These are phyloP conservation scores for Spheniscus mendiculus DNA, from an alignment of 2,113 vertebrate species.

Conservation along the genomic window DNA sequence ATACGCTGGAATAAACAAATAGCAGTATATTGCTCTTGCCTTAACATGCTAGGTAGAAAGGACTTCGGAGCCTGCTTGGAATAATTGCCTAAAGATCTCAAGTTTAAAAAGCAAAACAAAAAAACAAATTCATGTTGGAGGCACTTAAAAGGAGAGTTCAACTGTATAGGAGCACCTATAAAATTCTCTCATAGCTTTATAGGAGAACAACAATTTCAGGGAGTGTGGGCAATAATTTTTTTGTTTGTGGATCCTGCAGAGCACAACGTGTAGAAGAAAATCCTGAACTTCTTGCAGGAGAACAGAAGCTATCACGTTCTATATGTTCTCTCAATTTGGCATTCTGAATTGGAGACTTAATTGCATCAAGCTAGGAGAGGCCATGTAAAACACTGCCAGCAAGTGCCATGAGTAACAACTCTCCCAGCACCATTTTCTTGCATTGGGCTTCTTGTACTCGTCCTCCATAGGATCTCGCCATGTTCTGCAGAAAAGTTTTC, in stretches of 20 bases:
- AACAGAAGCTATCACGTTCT: background rate
- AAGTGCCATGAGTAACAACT: background rate
- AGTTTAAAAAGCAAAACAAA: background rate
- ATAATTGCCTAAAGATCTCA: background rate
- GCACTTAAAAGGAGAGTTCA: background rate
- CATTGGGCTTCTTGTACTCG: accelerated
- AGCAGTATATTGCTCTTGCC: background rate
- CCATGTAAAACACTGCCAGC: background rate
- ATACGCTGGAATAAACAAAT: background rate
- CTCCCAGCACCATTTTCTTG: background rate
- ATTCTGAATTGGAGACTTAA: background rate
- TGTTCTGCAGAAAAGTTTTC: background rate
- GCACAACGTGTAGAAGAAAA: background rate
- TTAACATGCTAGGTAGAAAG: background rate
- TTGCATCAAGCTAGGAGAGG: background rate
- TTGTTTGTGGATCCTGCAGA: background rate
- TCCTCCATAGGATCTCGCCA: accelerated
- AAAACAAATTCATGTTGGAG: background rate
- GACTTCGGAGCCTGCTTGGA: background rate
- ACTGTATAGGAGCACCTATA: background rate
- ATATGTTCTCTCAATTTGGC: background rate
- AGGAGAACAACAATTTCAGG: background rate
- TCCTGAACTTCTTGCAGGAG: background rate
- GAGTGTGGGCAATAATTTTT: background rate
- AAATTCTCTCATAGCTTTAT: background rate